A percentile compares a stretch with the other conserved stretches of the same genome.
These are phyloP conservation scores for Wiebesia pumilae DNA, from an alignment of 1,140 invertebrate species.

Conservation along the genomic window DNA sequence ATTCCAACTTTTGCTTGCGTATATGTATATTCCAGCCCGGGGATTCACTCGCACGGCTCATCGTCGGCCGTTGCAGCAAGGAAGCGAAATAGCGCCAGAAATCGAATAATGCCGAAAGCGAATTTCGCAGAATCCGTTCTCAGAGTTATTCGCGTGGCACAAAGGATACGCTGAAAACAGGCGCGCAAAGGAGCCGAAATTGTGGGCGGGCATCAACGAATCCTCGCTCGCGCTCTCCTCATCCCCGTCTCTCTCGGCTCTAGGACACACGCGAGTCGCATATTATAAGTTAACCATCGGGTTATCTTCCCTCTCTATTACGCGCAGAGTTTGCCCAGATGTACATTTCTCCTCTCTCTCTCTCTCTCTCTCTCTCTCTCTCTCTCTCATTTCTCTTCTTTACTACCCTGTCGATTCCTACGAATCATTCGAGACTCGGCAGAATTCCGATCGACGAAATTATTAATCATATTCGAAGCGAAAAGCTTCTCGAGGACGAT, in stretches of 20 bases:
- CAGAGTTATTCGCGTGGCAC: conserved; percentile 26
- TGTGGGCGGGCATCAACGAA: conserved; percentile 42
- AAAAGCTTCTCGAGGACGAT: background rate
- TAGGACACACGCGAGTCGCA: conserved; percentile 4
- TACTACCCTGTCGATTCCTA: background rate
- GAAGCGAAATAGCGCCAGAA: background rate
- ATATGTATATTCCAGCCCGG: background rate
- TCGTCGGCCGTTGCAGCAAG: background rate
- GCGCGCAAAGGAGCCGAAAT: conserved; percentile 40
- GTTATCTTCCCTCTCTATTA: background rate
- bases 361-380: no score
- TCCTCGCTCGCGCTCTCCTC: background rate
- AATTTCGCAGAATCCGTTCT: conserved; percentile 34
- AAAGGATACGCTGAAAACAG: background rate
- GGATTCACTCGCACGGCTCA: background rate
- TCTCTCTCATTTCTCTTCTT: conserved; percentile 8
- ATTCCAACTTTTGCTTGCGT: background rate
- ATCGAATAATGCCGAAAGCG: conserved; percentile 39
- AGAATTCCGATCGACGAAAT: background rate
- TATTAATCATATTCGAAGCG: background rate
- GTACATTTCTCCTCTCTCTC: background rate
- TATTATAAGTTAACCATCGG: background rate
- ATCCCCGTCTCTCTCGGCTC: background rate
- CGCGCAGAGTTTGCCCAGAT: background rate
- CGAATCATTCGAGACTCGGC: background rate